phyloP scores from a whole-genome alignment of 2,797 vertebrate species.

The Platalea minor region DNA sequence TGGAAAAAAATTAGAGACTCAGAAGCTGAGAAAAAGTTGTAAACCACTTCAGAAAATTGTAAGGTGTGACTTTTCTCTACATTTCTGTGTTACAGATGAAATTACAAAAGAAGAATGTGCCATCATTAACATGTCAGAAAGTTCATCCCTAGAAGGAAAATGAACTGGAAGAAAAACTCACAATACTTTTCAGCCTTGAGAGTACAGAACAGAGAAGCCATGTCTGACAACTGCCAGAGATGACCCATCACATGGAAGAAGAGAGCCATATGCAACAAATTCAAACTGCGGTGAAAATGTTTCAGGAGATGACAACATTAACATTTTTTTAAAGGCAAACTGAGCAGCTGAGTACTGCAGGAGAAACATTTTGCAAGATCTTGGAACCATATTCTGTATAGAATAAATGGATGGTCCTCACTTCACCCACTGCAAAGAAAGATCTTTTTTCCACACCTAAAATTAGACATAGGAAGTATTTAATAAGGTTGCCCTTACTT shows the following conservation, averaged over 20 bases:
- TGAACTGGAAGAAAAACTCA: neutral
- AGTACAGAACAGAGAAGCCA: neutral
- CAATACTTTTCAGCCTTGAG: neutral
- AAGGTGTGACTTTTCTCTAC: neutral
- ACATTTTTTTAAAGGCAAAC: neutral
- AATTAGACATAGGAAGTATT: neutral
- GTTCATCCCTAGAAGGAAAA: slow-evolving; percentile 6
- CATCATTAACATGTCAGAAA: neutral
- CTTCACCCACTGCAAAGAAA: neutral
- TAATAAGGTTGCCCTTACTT: neutral
- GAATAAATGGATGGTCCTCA: neutral
- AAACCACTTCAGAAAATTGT: neutral
- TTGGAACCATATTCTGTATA: neutral
- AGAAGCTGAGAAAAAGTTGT: neutral
- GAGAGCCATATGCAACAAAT: neutral
- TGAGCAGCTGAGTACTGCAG: neutral
- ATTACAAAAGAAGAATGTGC: neutral
- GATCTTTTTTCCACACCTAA: neutral
- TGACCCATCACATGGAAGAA: neutral
- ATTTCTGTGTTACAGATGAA: neutral
- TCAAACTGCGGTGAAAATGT: neutral
- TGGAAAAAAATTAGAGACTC: neutral
- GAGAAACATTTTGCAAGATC: neutral
- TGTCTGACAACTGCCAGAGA: neutral
- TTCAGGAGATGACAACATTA: neutral